Evolutionary conservation across 2,113 vertebrate species (phyloP), one percentile per base, ranked within the genome.

Genomic region (Callithrix jacchus): DNA sequence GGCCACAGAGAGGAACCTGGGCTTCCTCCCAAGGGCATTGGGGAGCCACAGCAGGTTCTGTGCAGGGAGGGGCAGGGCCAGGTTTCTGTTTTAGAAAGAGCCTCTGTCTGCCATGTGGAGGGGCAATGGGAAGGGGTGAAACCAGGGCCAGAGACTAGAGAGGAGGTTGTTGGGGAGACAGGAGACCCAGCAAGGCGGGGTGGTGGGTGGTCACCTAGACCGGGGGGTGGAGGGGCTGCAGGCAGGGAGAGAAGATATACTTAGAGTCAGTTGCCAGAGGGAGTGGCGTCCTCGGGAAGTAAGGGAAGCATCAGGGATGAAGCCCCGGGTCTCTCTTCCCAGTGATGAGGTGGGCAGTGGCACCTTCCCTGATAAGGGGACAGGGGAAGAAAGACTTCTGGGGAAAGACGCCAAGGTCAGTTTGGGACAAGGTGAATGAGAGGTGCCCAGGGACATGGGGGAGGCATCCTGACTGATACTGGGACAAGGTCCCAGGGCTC

Each of bases 351-450:
- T 23, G 42, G 37, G 70, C 0, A 13, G 64, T 68, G 92, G 90
- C 27, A 4, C 80, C 82, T n/a, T 45, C 54, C 61, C 42, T 25
- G 52, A 74, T 37, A 18, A 66, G 52, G 52, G 11, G 40, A 27
- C 11, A 21, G 23, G 56, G 25, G 17, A 32, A 10, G n/a, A 32
- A 61, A 30, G 40, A 2, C 58, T 37, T 37, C 85, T n/a, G 32
- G 66, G 80, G 54, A 54, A 64, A 64, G 91, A 70, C 9, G 9
- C 54, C 4, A 5, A 94, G 96, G 96, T 96, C 89, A 83, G 2
- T n/a, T 45, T 4, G 49, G 96, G 97, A 95, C 94, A 30, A 95
- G 80, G 81, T 56, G 77, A 95, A 21, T 2, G n/a, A 82, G 49
- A 49, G 8, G 82, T 23, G 3, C 37, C 45, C 18, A 42, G 83